phyloP scores from a whole-genome alignment of 2,113 vertebrate species.

The Pygoscelis adeliae region DNA sequence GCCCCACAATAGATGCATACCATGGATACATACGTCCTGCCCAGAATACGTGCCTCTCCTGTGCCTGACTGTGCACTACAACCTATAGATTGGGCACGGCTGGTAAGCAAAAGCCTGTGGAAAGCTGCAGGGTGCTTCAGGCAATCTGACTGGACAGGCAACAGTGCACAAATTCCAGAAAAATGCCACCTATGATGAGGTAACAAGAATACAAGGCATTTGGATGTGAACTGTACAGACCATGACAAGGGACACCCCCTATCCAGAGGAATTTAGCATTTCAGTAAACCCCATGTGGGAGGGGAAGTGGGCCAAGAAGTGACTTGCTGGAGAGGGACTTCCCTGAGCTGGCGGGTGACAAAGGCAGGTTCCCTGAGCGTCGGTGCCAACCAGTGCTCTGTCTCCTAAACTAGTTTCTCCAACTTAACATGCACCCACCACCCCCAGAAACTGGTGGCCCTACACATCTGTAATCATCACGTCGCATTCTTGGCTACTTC shows the following conservation, averaged over 20 bases:
- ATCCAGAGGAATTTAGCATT: neutral
- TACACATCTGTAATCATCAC: accelerated
- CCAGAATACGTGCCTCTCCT: neutral
- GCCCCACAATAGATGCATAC: neutral
- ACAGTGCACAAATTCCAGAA: neutral
- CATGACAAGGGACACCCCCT: neutral
- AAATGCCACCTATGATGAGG: neutral
- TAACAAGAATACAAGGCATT: neutral
- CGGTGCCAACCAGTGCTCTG: neutral
- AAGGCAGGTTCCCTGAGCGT: neutral
- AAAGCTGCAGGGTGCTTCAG: neutral
- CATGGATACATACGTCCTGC: neutral
- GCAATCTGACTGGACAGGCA: neutral
- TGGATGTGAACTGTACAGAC: neutral
- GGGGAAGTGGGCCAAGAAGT: neutral
- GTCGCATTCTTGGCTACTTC: neutral
- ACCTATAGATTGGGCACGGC: neutral
- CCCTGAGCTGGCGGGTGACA: neutral
- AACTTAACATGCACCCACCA: accelerated
- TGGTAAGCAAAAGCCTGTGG: neutral
- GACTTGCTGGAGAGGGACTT: neutral
- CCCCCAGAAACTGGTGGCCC: neutral
- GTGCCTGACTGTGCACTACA: neutral
- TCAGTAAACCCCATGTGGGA: neutral
- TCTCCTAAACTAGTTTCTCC: neutral